Conservation (phyloP, 64 coral and sea anemone species). For the Trachythela sp. region DNA sequence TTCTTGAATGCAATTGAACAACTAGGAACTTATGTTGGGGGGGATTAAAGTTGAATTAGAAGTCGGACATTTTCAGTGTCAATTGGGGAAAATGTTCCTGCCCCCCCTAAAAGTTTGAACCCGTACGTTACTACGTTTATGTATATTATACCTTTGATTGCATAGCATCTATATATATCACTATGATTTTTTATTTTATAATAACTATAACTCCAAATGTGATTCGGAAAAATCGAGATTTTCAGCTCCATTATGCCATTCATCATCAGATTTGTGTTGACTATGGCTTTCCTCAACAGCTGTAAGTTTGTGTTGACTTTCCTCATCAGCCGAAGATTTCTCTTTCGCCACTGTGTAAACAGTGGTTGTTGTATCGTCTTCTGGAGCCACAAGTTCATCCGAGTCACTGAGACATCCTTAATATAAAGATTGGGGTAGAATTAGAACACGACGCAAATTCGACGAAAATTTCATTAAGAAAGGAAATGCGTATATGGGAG, state of each 20-base stretch:
- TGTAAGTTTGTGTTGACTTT: not conserved
- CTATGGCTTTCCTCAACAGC: not conserved
- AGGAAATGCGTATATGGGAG: too few relatives aligned
- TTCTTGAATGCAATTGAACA: too few relatives aligned
- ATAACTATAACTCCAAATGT: not conserved
- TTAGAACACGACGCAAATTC: not conserved
- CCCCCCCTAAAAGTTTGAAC: too few relatives aligned
- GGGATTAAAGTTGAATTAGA: too few relatives aligned
- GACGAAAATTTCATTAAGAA: not conserved
- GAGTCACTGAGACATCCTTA: not conserved
- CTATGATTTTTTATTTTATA: too few relatives aligned
- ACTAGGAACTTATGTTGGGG: too few relatives aligned
- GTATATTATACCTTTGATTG: too few relatives aligned
- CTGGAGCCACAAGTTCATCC: not conserved
- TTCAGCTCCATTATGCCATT: not conserved
- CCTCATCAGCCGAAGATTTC: not conserved
- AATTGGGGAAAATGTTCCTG: too few relatives aligned
- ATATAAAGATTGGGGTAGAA: not conserved
- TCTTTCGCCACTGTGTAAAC: not conserved
- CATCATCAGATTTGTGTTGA: not conserved
- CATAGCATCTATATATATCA: too few relatives aligned
- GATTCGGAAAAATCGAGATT: not conserved
- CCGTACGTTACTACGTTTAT: too few relatives aligned
- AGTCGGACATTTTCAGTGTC: too few relatives aligned
- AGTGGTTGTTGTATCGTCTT: not conserved